A percentile compares a stretch with the other conserved stretches of the same genome.
Conservation (phyloP, 2,888 invertebrate genomes). For the Hyppa rectilinea region DNA sequence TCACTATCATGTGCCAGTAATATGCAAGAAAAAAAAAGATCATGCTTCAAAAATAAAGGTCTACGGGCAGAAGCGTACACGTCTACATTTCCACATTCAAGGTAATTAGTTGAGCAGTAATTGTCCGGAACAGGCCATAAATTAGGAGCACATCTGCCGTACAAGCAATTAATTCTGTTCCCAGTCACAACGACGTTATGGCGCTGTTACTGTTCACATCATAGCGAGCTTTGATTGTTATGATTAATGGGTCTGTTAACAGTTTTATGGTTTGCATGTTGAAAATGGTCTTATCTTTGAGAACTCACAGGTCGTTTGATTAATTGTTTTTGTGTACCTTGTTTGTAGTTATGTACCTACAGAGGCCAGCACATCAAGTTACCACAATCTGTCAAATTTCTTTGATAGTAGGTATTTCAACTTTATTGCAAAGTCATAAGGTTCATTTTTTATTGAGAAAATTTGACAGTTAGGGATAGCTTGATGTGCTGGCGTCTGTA, state of each 20-base stretch:
- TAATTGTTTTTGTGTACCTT: not conserved
- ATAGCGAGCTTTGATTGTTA: slow-evolving; percentile 15
- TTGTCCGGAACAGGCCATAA: slow-evolving; percentile 57
- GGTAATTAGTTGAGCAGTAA: slow-evolving; percentile 34
- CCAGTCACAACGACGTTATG: slow-evolving; percentile 40
- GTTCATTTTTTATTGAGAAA: too few relatives aligned
- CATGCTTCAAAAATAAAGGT: not conserved
- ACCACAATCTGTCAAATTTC: too few relatives aligned
- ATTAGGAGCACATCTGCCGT: slow-evolving; percentile 59
- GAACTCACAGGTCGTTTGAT: too few relatives aligned
- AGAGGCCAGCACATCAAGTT: too few relatives aligned
- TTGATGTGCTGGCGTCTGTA: too few relatives aligned
- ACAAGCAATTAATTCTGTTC: slow-evolving; percentile 65
- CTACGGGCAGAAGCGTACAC: not conserved
- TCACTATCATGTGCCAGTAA: not conserved
- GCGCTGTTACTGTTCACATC: slow-evolving; percentile 25
- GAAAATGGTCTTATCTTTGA: too few relatives aligned
- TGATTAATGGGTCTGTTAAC: slow-evolving; percentile 1
- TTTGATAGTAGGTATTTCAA: too few relatives aligned
- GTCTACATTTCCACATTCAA: slow-evolving; percentile 6
- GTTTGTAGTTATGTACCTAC: not conserved
- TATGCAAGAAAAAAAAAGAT: not conserved
- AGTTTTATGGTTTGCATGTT: not conserved
- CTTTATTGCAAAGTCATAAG: too few relatives aligned
- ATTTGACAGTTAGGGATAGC: too few relatives aligned